Evolutionary conservation across 2,888 invertebrate genomes (phyloP).

Genomic region (Peribatodes rhomboidaria): DNA sequence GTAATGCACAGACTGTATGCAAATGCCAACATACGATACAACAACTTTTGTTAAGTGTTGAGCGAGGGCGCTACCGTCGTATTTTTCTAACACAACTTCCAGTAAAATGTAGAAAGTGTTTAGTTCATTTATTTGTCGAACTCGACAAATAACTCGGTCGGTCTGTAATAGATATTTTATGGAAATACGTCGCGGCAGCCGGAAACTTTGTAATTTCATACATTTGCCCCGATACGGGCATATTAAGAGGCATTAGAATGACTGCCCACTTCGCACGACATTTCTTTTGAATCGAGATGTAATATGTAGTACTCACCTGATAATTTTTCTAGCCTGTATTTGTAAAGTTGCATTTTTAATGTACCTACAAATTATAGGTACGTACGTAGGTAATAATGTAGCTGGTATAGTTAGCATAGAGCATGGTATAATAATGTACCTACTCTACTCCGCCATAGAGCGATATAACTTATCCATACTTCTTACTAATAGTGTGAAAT

Average conservation of each 20-base stretch:
- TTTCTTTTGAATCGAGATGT: slow-evolving; percentile 40
- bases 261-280: slow-evolving; percentile 39
- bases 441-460: too few relatives aligned
- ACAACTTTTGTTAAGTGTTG: neutral
- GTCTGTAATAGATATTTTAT: slow-evolving; percentile 45
- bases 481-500: too few relatives aligned
- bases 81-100: neutral
- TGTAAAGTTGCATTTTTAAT: neutral
- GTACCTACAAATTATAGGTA: neutral
- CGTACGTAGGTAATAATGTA: too few relatives aligned
- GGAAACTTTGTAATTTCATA: slow-evolving; percentile 49
- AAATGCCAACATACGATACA: slow-evolving; percentile 32
- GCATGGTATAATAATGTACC: too few relatives aligned
- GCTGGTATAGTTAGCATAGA: too few relatives aligned
- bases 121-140: neutral
- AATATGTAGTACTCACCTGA: neutral
- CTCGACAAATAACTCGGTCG: neutral
- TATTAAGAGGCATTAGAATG: slow-evolving; percentile 30
- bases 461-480: too few relatives aligned
- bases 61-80: neutral
- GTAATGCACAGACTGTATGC: slow-evolving; percentile 58
- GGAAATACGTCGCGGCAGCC: slow-evolving; percentile 44
- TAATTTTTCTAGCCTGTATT: neutral
- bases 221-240: slow-evolving; percentile 43
- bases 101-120: neutral